phyloP scores from a whole-genome alignment of 2,113 vertebrate species.

The Protobothrops mucrosquamatus region DNA sequence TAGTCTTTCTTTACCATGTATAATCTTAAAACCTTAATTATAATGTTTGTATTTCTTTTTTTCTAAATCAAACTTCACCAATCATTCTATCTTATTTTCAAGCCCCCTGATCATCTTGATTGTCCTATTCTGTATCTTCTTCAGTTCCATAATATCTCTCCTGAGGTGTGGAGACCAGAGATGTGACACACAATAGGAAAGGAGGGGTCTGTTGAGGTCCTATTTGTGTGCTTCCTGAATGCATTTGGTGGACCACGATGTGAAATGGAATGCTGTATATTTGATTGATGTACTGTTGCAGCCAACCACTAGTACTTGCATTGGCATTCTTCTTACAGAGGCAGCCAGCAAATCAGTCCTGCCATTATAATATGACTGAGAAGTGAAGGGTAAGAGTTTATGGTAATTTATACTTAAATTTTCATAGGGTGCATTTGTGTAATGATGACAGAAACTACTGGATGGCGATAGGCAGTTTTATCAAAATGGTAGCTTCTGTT shows the following conservation, averaged over 20 bases:
- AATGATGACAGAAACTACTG: not conserved
- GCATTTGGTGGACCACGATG: not conserved
- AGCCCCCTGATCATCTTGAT: not conserved
- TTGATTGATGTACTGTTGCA: not conserved
- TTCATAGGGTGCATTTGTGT: not conserved
- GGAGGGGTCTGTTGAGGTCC: not conserved
- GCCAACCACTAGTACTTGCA: not conserved
- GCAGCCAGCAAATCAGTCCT: not conserved
- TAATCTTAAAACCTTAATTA: not conserved
- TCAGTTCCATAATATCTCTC: not conserved
- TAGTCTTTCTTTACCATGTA: not conserved
- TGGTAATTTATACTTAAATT: not conserved
- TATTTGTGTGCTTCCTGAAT: not conserved
- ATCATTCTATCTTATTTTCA: not conserved
- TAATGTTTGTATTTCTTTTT: not conserved
- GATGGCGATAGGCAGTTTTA: not conserved
- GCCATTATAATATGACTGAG: not conserved
- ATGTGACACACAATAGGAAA: not conserved
- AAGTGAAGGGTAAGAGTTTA: not conserved
- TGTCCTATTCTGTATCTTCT: not conserved
- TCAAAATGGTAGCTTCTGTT: not conserved
- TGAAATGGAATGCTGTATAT: not conserved
- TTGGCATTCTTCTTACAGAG: not conserved
- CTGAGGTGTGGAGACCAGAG: not conserved
- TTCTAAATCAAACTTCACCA: not conserved